Percentiles rank a stretch among this genome's conserved stretches.
phyloP scores from a whole-genome alignment of 2,113 vertebrate genomes.

The Eudyptes chrysolophus region DNA sequence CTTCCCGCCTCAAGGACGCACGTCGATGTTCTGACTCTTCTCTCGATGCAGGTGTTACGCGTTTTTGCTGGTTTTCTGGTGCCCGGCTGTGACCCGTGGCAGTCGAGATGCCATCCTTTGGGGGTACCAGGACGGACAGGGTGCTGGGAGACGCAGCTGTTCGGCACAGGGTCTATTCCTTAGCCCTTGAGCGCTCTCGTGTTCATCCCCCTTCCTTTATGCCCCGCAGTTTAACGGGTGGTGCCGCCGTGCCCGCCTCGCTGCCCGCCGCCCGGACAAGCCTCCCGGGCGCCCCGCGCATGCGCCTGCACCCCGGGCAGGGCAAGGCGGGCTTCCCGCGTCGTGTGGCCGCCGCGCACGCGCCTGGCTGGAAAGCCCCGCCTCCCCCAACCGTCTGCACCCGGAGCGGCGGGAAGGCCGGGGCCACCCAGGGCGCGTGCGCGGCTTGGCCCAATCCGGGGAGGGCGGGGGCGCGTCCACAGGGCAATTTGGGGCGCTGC shows the following conservation, averaged over 20 bases:
- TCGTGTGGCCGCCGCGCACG: not conserved
- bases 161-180: not conserved
- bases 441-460: too few relatives aligned
- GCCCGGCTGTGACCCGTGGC: not conserved
- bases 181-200: not conserved
- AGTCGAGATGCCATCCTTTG: not conserved
- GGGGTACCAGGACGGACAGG: not conserved
- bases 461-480: too few relatives aligned
- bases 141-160: not conserved
- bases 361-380: not conserved
- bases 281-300: not conserved
- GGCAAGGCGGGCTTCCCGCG: not conserved
- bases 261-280: too few relatives aligned
- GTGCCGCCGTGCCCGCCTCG: not conserved
- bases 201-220: too few relatives aligned
- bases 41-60: rapidly evolving
- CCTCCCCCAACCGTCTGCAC: too few relatives aligned
- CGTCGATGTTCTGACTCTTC: rapidly evolving
- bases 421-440: not conserved
- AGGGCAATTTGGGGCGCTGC: too few relatives aligned
- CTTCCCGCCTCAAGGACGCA: rapidly evolving
- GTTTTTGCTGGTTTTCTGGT: not conserved
- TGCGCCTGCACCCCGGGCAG: not conserved
- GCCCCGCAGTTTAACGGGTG: not conserved
- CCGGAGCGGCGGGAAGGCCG: too few relatives aligned